Conservation (phyloP, 2,113 vertebrate species). For the Forbesichthys papilliferus region DNA sequence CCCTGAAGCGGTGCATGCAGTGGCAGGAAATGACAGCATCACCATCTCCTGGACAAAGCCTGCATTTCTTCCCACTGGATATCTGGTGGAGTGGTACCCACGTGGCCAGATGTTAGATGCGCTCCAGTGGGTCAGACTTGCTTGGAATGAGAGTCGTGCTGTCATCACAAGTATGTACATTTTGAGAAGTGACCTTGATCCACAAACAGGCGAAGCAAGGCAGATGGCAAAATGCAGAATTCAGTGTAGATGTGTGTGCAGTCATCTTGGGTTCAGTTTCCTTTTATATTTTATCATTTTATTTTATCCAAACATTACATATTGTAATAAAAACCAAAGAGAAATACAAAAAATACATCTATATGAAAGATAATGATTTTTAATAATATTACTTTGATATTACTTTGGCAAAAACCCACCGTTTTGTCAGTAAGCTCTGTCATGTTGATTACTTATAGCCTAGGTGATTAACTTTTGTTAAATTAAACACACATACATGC, state of each 20-base stretch:
- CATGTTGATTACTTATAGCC: no score
- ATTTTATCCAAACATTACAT: no score
- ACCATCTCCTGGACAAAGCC: slow-evolving; percentile 70
- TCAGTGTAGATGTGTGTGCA: no score
- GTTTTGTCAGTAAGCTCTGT: no score
- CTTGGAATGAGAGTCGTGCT: slow-evolving; percentile 3
- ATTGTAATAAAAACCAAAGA: no score
- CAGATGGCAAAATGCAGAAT: neutral
- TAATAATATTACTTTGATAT: neutral
- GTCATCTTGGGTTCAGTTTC: no score
- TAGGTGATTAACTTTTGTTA: no score
- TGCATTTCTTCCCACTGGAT: slow-evolving; percentile 18
- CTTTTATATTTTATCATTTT: neutral
- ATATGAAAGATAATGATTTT: neutral
- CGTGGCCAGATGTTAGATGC: slow-evolving; percentile 32
- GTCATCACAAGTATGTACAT: slow-evolving; percentile 61
- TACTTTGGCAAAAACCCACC: neutral
- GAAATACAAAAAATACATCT: no score
- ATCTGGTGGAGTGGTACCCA: slow-evolving; percentile 73
- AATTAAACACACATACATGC: no score
- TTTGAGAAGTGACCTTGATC: neutral
- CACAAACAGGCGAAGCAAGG: neutral
- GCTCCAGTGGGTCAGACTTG: slow-evolving; percentile 66
- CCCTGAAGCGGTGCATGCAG: slow-evolving; percentile 12
- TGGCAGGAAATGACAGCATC: slow-evolving; percentile 35